Percentiles rank a stretch among this genome's conserved stretches.
These are phyloP conservation scores for Rhopalosiphum maidis DNA, from an alignment of 1,140 invertebrate genomes.

Conservation along the genomic window DNA sequence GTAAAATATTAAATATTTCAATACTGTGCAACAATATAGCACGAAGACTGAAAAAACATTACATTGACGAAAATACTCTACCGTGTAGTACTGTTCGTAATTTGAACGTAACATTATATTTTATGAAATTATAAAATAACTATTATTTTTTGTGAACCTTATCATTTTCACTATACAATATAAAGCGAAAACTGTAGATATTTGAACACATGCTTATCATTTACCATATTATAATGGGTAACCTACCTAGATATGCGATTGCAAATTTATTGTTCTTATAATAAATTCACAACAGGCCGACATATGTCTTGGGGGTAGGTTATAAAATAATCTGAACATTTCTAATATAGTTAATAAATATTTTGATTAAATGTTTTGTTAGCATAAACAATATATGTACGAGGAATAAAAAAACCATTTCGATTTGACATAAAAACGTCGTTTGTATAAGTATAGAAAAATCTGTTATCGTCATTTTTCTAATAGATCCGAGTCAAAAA, in stretches of 20 bases:
- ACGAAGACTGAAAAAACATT: background rate
- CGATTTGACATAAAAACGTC: constrained; percentile 1
- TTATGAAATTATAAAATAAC: background rate
- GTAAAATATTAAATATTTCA: no score
- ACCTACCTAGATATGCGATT: background rate
- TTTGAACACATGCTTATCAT: no score
- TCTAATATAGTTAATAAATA: background rate
- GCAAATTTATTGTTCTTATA: background rate
- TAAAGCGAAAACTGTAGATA: no score
- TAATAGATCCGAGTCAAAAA: constrained; percentile 34
- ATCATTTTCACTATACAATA: background rate
- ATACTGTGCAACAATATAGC: no score
- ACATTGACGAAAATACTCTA: background rate
- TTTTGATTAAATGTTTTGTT: constrained; percentile 26
- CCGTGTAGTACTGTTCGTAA: rapidly evolving
- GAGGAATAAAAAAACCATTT: constrained; percentile 27
- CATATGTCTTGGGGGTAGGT: background rate
- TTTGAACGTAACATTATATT: background rate
- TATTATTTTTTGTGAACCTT: background rate
- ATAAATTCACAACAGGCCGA: background rate
- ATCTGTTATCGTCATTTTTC: constrained; percentile 37
- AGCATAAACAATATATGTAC: background rate
- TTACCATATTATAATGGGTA: no score
- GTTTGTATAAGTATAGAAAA: background rate
- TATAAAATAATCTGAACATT: background rate